phyloP scores from a whole-genome alignment of 1,140 invertebrate species.

The Drosophila pruinosa region DNA sequence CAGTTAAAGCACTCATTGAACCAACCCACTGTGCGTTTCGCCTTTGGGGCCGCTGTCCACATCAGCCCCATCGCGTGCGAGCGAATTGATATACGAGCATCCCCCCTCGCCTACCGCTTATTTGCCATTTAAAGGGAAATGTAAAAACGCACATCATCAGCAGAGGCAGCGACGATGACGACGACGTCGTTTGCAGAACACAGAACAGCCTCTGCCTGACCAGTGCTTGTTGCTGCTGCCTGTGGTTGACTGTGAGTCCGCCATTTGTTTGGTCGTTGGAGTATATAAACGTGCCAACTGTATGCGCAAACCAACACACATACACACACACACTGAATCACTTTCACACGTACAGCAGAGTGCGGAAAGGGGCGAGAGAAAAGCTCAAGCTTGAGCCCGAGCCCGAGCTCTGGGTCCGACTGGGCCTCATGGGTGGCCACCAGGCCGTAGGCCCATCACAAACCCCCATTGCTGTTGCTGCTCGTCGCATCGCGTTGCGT shows the following conservation, averaged over 20 bases:
- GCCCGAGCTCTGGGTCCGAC: conserved; percentile 7
- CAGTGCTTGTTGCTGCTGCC: conserved; percentile 26
- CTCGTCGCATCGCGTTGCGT: not conserved
- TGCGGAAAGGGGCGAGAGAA: not conserved
- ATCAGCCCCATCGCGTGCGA: conserved; percentile 43
- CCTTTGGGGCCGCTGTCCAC: conserved; percentile 8
- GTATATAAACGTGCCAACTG: conserved; percentile 67
- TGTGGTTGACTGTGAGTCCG: conserved; percentile 39
- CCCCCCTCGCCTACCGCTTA: conserved; percentile 3
- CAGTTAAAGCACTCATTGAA: not conserved
- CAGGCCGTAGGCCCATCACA: not conserved
- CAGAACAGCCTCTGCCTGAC: conserved; percentile 56
- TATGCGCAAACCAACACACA: conserved; percentile 30
- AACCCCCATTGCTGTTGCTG: not conserved
- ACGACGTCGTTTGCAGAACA: conserved; percentile 61
- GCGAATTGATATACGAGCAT: conserved; percentile 45
- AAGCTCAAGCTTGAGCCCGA: not conserved
- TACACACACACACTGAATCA: conserved; percentile 6
- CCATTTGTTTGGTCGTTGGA: conserved; percentile 60
- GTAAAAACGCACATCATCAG: conserved; percentile 47
- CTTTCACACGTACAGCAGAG: conserved; percentile 2
- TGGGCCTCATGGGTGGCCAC: conserved; percentile 27
- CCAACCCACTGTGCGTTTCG: conserved; percentile 25
- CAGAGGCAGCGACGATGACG: conserved; percentile 18
- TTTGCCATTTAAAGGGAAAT: conserved; percentile 55